Conservation (phyloP, 2,888 invertebrate genomes). For the Allophyes oxyacanthae region DNA sequence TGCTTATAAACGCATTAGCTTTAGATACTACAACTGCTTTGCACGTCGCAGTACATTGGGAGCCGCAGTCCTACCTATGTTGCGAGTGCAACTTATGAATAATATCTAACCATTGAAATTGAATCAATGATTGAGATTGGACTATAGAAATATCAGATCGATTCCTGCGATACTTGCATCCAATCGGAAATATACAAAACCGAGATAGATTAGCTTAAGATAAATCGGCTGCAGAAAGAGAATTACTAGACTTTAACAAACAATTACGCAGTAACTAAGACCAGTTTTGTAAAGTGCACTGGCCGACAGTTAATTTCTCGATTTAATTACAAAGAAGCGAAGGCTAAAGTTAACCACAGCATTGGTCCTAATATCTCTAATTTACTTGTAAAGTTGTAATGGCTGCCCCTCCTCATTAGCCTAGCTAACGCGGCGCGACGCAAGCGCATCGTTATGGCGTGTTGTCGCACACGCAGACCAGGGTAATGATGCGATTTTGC, state of each 20-base stretch:
- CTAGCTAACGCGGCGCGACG: constrained; percentile 43
- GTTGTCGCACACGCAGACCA: constrained; percentile 35
- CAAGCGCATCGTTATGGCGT: constrained; percentile 41
- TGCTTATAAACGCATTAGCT: neutral
- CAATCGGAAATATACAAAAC: neutral
- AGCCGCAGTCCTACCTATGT: neutral
- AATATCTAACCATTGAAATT: too few species aligned
- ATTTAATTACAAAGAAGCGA: constrained; percentile 41
- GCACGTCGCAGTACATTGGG: neutral
- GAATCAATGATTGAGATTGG: constrained; percentile 17
- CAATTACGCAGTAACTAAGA: constrained; percentile 13
- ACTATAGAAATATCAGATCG: constrained; percentile 18
- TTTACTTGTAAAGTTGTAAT: constrained; percentile 43
- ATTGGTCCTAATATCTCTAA: constrained; percentile 44
- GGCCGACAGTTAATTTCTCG: constrained; percentile 40
- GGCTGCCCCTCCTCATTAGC: constrained; percentile 40
- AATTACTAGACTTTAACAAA: neutral
- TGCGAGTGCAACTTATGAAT: constrained; percentile 5
- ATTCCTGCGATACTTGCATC: neutral
- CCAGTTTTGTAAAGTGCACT: constrained; percentile 21
- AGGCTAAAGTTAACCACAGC: constrained; percentile 49
- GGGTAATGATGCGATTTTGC: constrained; percentile 26
- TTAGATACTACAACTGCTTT: too few species aligned
- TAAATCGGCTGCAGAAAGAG: neutral
- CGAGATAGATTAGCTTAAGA: constrained; percentile 2